Evolutionary conservation across 2,113 vertebrate genomes (phyloP), one percentile per base, ranked within the genome.

Genomic region (Stercorarius parasiticus): DNA sequence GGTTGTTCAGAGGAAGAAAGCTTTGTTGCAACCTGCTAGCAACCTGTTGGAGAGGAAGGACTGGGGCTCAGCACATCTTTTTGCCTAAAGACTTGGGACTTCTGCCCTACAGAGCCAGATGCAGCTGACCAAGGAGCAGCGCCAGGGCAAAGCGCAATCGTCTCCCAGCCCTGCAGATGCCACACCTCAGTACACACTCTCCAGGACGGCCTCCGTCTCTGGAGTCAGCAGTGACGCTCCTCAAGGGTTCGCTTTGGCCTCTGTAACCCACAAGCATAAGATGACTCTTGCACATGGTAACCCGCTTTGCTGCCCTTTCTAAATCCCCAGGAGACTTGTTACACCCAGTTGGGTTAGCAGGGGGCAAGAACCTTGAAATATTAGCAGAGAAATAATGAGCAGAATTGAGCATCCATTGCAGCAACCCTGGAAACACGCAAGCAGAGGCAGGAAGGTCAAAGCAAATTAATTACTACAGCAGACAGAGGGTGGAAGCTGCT

Each of bases 171-270:
- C 59, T 6, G 18, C 34, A 3, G 67, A 7, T 34, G 3, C 43
- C 43, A 0, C 4, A 1, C 36, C 62, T 62, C 82, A 9, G 49
- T 15, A 7, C 43, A 3, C 2, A 0, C 40, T 23, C 38, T 23
- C 18, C 34, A 27, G 19, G 11, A 2, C 16, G 26, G 20, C 16
- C 6, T n/a, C 40, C 3, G 2, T 14, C 69, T 58, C 65, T 4
- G 0, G 12, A 55, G 11, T 4, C 32, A 4, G 18, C 30, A 19
- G 50, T 0, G 7, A 3, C 40, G 26, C 74, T 59, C 27, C 43
- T 82, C 15, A 2, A 7, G 13, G 43, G 32, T 23, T 32, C 0
- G 0, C 30, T 67, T 25, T 19, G 6, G 40, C 55, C 49, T 73
- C 79, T 58, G 4, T 16, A 55, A 80, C 71, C 11, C 47, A 16